Conservation (phyloP, 2,888 invertebrate species). For the Rosalia funebris region DNA sequence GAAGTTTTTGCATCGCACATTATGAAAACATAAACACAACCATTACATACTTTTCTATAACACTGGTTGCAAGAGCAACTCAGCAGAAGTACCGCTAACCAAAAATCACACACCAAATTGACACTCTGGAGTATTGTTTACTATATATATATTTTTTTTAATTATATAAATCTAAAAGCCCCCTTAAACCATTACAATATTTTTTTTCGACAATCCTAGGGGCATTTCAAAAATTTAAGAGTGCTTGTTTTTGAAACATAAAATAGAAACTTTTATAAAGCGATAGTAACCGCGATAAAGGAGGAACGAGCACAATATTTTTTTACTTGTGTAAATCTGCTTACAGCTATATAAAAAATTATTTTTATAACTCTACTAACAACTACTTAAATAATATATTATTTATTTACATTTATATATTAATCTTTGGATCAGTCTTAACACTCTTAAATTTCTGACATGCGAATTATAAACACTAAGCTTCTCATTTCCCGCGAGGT, state of each 20-base stretch:
- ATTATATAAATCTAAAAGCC: constrained; percentile 27
- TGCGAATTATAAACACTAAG: constrained; percentile 22
- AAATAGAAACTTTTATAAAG: constrained; percentile 10
- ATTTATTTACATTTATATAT: constrained; percentile 17
- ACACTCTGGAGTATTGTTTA: neutral
- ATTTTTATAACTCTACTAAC: neutral
- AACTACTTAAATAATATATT: constrained; percentile 4
- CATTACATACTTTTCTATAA: neutral
- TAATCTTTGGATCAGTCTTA: constrained; percentile 42
- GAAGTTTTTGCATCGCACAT: neutral
- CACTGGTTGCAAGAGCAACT: too few relatives aligned
- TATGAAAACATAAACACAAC: neutral
- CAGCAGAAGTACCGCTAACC: neutral
- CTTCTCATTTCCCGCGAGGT: too few relatives aligned
- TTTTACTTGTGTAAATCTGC: neutral
- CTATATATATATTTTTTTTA: constrained; percentile 12
- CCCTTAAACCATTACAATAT: constrained; percentile 19
- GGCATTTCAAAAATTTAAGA: constrained; percentile 48
- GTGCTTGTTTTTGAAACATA: constrained; percentile 23
- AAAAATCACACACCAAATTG: neutral
- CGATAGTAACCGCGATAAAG: too few relatives aligned
- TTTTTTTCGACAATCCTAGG: constrained; percentile 3
- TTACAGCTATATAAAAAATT: constrained; percentile 3
- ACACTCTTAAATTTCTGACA: constrained; percentile 48
- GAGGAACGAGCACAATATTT: neutral